A percentile compares a stretch with the other conserved stretches of the same genome.
Evolutionary conservation across 53 echinoderm and acorn worm species (phyloP).

Genomic region (Arbacia lixula): DNA sequence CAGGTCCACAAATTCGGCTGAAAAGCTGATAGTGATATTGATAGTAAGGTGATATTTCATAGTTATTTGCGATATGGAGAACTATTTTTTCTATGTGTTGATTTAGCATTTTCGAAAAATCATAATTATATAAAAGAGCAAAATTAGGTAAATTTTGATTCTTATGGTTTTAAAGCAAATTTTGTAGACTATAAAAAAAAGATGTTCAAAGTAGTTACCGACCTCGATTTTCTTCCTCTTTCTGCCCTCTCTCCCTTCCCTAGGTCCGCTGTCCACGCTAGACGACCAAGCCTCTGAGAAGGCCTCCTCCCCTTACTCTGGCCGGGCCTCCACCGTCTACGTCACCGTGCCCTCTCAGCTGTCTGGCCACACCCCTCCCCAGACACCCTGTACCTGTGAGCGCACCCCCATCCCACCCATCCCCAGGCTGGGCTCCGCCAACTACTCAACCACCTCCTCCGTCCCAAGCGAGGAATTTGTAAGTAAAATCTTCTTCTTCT

Average conservation of each 20-base stretch:
- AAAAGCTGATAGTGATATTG: too few relatives aligned
- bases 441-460: conserved; percentile 60
- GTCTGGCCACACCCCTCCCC: conserved; percentile 70
- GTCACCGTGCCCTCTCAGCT: conserved; percentile 84
- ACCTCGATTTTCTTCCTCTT: background rate
- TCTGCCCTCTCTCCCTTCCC: background rate
- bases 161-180: too few relatives aligned
- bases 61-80: too few relatives aligned
- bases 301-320: conserved; percentile 72
- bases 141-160: too few relatives aligned
- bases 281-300: conserved; percentile 63
- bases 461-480: conserved; percentile 92
- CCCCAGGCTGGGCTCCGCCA: conserved; percentile 35
- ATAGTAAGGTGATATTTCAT: too few relatives aligned
- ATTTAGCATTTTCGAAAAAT: too few relatives aligned
- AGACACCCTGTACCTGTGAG: conserved; percentile 54
- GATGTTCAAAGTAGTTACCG: too few relatives aligned
- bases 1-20: too few relatives aligned
- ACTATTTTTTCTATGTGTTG: too few relatives aligned
- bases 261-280: conserved; percentile 82
- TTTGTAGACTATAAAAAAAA: too few relatives aligned
- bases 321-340: conserved; percentile 81
- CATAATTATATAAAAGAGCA: too few relatives aligned
- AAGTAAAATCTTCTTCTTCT: conserved; percentile 41
- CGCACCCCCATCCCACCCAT: conserved; percentile 60